Conservation (phyloP, 2,797 vertebrate species). For the Lepus oiostolus region DNA sequence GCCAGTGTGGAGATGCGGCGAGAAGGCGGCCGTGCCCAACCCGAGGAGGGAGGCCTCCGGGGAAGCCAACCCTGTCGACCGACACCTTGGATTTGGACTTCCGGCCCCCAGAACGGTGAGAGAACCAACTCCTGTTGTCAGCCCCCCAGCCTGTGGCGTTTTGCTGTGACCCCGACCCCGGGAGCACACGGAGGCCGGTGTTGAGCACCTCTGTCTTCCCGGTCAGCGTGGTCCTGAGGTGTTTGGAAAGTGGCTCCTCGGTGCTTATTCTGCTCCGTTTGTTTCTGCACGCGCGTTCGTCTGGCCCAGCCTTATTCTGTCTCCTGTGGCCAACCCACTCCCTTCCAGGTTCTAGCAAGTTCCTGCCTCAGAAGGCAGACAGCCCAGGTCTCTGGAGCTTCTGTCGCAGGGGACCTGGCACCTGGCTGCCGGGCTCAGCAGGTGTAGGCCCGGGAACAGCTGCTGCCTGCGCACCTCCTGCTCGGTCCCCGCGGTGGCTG, state of each 20-base stretch:
- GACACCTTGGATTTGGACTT: neutral
- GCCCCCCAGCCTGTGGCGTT: neutral
- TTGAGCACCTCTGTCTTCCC: neutral
- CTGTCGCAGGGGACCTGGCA: neutral
- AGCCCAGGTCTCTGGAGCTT: neutral
- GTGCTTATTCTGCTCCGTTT: neutral
- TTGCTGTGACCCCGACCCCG: neutral
- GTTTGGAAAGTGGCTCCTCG: neutral
- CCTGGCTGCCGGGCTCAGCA: neutral
- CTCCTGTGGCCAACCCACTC: neutral
- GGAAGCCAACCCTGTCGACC: neutral
- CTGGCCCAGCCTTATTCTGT: neutral
- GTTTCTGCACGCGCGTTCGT: neutral
- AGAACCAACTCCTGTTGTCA: neutral
- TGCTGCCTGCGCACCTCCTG: rapidly evolving
- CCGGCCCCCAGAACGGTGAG: neutral
- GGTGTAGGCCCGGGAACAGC: neutral
- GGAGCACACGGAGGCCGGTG: neutral
- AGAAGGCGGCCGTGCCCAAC: neutral
- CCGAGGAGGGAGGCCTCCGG: neutral
- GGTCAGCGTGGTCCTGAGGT: neutral
- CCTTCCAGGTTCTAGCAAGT: neutral
- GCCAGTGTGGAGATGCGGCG: neutral
- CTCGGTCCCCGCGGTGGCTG: rapidly evolving
- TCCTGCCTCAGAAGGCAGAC: neutral